Percentiles rank a stretch among this genome's conserved stretches.
Conservation (phyloP, 2,797 vertebrate genomes). For the Morus bassanus region DNA sequence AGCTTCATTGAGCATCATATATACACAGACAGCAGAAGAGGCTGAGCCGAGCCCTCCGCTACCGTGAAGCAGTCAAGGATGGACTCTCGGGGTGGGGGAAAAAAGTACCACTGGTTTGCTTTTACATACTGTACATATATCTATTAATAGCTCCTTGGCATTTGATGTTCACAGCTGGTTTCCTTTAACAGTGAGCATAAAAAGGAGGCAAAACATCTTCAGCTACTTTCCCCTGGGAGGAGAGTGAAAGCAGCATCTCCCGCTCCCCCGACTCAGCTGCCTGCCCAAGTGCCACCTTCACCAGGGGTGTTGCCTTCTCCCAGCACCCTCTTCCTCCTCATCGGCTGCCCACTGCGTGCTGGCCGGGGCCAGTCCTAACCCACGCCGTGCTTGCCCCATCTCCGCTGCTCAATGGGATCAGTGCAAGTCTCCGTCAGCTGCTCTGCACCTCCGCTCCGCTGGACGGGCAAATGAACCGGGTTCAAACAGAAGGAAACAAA, state of each 20-base stretch:
- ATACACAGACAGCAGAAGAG: neutral
- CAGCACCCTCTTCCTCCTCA: neutral
- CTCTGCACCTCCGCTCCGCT: slow-evolving; percentile 70
- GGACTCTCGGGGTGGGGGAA: neutral
- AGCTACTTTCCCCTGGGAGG: neutral
- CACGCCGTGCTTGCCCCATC: neutral
- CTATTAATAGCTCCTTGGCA: slow-evolving; percentile 48
- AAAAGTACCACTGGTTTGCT: slow-evolving; percentile 6
- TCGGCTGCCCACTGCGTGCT: rapidly evolving
- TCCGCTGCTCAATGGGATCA: neutral
- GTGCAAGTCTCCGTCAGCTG: slow-evolving; percentile 56
- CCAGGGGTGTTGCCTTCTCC: neutral
- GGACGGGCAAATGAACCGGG: neutral
- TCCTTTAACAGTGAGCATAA: neutral
- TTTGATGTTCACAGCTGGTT: slow-evolving; percentile 1
- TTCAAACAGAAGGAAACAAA: slow-evolving; percentile 20
- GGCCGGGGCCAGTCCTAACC: neutral
- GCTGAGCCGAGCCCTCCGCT: neutral
- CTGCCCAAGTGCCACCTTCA: neutral
- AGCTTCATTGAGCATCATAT: slow-evolving; percentile 3
- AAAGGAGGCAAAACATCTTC: neutral
- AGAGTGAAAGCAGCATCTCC: neutral
- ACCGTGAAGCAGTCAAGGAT: neutral
- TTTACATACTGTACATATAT: slow-evolving; percentile 25
- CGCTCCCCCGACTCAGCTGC: neutral